phyloP scores from a whole-genome alignment of 1,140 invertebrate genomes.

The Musca vetustissima region DNA sequence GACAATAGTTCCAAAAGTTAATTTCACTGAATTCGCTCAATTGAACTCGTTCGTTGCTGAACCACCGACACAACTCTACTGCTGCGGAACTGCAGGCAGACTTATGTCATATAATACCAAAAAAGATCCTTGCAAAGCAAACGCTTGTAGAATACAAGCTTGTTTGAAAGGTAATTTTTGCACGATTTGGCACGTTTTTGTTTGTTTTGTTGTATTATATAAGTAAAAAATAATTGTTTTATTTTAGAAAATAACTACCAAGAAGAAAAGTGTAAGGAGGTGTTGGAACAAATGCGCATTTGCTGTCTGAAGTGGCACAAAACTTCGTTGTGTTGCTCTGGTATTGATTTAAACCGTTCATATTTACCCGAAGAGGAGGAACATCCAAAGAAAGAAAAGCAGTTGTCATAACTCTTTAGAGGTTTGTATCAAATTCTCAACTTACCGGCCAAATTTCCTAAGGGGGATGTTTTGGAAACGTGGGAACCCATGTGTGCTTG shows the following conservation, averaged over 20 bases:
- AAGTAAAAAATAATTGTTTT: slow-evolving; percentile 33
- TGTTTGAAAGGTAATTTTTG: slow-evolving; percentile 70
- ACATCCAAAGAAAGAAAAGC: slow-evolving; percentile 15
- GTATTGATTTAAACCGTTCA: slow-evolving; percentile 62
- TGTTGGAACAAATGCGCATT: slow-evolving; percentile 65
- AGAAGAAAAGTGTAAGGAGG: slow-evolving; percentile 62
- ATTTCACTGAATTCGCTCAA: too few species aligned
- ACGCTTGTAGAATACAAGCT: slow-evolving; percentile 74
- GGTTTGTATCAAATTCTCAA: too few species aligned
- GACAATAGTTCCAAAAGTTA: too few species aligned
- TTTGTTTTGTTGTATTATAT: too few species aligned
- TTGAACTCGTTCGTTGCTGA: too few species aligned
- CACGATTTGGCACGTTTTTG: too few species aligned
- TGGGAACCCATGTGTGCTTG: too few species aligned
- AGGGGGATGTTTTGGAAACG: too few species aligned
- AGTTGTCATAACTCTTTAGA: background rate
- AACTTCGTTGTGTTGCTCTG: slow-evolving; percentile 65
- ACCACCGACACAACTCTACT: too few species aligned
- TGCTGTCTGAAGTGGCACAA: slow-evolving; percentile 67
- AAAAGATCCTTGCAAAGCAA: slow-evolving; percentile 72
- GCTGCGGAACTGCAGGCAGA: too few species aligned
- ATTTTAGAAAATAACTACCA: slow-evolving; percentile 68
- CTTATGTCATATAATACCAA: slow-evolving; percentile 49
- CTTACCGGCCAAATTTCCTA: too few species aligned
- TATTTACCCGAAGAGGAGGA: slow-evolving; percentile 42